A percentile compares a stretch with the other conserved stretches of the same genome.
phyloP scores from a whole-genome alignment of 2,113 vertebrate genomes.

The Bombycilla garrulus region DNA sequence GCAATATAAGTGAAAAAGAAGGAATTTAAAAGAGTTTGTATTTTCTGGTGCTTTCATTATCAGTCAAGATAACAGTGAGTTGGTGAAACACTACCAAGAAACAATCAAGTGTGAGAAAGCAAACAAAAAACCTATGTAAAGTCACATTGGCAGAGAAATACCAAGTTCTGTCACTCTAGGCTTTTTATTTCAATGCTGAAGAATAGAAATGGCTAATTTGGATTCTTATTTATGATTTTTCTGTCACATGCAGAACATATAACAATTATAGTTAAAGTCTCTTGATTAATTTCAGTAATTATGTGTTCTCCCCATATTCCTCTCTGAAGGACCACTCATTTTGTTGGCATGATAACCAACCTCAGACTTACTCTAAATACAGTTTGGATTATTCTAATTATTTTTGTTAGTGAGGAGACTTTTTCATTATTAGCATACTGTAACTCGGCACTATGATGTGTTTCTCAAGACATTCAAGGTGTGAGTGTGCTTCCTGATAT shows the following conservation, averaged over 20 bases:
- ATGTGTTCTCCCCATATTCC: background rate
- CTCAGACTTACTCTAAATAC: background rate
- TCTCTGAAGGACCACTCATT: background rate
- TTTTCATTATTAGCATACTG: background rate
- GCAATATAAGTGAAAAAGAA: slow-evolving; percentile 63
- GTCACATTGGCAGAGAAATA: background rate
- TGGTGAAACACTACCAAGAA: slow-evolving; percentile 10
- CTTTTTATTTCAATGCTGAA: background rate
- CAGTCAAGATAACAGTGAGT: slow-evolving; percentile 49
- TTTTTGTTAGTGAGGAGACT: background rate
- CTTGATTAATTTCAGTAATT: background rate
- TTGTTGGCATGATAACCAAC: background rate
- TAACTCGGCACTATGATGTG: background rate
- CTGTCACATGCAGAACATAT: background rate
- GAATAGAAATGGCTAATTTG: background rate
- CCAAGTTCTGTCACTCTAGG: background rate
- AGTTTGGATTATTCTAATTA: background rate
- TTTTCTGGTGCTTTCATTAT: slow-evolving; percentile 60
- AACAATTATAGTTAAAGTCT: background rate
- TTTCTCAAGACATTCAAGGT: background rate
- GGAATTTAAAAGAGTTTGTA: slow-evolving; percentile 54
- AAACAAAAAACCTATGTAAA: slow-evolving; percentile 39
- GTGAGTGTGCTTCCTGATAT: background rate
- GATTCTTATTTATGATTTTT: background rate
- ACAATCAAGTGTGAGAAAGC: slow-evolving; percentile 20